These are phyloP conservation scores for Toxotes jaculatrix DNA, from an alignment of 2,113 vertebrate genomes.

Conservation along the genomic window DNA sequence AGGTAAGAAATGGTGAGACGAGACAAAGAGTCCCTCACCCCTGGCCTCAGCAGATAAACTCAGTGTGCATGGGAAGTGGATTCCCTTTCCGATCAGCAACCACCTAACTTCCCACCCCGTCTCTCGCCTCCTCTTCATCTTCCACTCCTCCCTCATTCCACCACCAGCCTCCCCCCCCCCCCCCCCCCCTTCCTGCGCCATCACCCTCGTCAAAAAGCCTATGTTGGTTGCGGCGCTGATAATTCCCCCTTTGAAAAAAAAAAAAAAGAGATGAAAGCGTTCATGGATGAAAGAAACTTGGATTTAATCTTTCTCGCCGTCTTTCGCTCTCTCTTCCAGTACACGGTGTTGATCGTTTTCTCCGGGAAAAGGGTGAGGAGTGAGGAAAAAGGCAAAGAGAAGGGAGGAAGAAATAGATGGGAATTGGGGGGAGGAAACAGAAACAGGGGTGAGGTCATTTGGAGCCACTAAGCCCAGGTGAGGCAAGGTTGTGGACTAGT, in stretches of 20 bases:
- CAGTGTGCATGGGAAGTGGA: slow-evolving; percentile 31
- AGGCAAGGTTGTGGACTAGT: slow-evolving; percentile 26
- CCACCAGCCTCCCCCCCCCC: background rate
- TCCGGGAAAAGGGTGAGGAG: slow-evolving; percentile 13
- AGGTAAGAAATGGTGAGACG: slow-evolving; percentile 26
- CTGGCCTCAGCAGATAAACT: slow-evolving; percentile 52
- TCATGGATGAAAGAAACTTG: slow-evolving; percentile 97
- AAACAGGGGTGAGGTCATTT: slow-evolving; percentile 36
- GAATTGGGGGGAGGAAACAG: slow-evolving; percentile 33
- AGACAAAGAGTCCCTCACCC: slow-evolving; percentile 48
- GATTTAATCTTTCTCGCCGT: slow-evolving; percentile 91
- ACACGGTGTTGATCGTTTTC: slow-evolving; percentile 82
- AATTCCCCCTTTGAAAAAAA: slow-evolving; percentile 74
- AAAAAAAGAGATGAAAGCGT: slow-evolving; percentile 93
- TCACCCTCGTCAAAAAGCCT: slow-evolving; percentile 59
- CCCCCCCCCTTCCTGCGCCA: slow-evolving; percentile 13
- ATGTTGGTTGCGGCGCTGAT: slow-evolving; percentile 68
- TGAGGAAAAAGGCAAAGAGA: background rate
- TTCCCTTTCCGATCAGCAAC: slow-evolving; percentile 33
- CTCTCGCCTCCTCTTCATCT: slow-evolving; percentile 25
- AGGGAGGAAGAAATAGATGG: background rate
- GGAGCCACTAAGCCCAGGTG: slow-evolving; percentile 35
- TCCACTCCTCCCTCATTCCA: slow-evolving; percentile 37
- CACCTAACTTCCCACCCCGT: slow-evolving; percentile 37
- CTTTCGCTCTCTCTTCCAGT: slow-evolving; percentile 85